Percentiles rank a stretch among this genome's conserved stretches.
Evolutionary conservation across 1,140 invertebrate genomes (phyloP).

Genomic region (Venturia canescens): DNA sequence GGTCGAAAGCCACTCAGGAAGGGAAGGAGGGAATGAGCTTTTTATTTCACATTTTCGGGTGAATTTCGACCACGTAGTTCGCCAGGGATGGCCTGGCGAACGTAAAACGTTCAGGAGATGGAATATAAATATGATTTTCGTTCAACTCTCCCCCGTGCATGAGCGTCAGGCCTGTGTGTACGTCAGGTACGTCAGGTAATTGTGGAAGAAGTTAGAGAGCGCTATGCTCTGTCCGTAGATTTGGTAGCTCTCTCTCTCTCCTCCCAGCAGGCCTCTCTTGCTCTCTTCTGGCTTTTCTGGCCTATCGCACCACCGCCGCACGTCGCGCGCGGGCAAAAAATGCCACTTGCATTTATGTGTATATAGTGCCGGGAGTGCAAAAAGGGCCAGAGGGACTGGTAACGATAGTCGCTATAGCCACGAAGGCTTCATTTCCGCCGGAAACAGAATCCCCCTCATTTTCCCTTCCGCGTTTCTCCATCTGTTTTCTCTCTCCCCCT

Average conservation of each 20-base stretch:
- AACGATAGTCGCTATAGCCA: slow-evolving; percentile 51
- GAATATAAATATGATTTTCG: slow-evolving; percentile 67
- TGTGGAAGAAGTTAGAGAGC: no score
- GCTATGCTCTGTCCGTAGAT: no score
- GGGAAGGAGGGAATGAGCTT: neutral
- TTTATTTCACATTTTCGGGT: neutral
- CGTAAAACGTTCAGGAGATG: slow-evolving; percentile 55
- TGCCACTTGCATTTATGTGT: neutral
- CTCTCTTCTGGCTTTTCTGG: no score
- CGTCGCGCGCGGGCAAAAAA: neutral
- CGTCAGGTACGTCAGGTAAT: neutral
- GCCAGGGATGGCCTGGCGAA: neutral
- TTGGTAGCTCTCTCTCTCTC: no score
- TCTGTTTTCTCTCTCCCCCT: slow-evolving; percentile 19
- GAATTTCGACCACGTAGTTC: neutral
- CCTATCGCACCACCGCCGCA: neutral
- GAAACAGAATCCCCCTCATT: slow-evolving; percentile 68
- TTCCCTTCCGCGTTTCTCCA: slow-evolving; percentile 38
- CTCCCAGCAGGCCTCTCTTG: no score
- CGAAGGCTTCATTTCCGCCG: slow-evolving; percentile 72
- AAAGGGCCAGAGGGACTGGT: slow-evolving; percentile 21
- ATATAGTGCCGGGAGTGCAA: neutral
- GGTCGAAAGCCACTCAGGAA: neutral
- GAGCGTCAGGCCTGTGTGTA: neutral
- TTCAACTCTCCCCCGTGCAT: neutral